These are phyloP conservation scores for Toxotes jaculatrix DNA, from an alignment of 2,113 vertebrate species.

Conservation along the genomic window DNA sequence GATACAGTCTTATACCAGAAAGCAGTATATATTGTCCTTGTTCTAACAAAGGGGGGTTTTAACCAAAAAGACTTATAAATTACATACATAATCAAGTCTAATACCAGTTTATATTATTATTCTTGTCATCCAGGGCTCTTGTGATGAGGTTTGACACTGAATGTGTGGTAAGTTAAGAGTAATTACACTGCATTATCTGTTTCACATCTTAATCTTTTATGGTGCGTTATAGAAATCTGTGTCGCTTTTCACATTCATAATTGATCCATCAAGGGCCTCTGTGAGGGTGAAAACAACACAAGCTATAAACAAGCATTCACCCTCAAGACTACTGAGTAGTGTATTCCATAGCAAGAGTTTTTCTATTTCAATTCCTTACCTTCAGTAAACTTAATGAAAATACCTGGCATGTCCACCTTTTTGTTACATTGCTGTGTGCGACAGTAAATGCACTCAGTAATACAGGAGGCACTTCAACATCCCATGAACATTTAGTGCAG, in stretches of 20 bases:
- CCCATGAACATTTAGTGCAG: neutral
- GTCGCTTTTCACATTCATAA: slow-evolving; percentile 25
- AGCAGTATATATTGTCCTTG: no score
- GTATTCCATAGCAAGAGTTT: neutral
- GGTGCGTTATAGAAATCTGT: slow-evolving; percentile 38
- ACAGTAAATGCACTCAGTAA: neutral
- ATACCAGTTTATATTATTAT: neutral
- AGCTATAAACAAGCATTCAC: slow-evolving; percentile 5
- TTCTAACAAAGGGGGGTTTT: neutral
- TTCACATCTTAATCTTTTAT: slow-evolving; percentile 51
- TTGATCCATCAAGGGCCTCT: neutral
- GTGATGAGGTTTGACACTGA: slow-evolving; percentile 19
- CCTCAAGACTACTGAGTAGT: neutral
- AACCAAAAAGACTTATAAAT: neutral
- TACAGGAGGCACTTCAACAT: neutral
- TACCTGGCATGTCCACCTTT: neutral
- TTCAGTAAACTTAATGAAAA: neutral
- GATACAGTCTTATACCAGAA: neutral
- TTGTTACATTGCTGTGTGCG: neutral
- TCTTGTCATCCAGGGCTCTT: neutral
- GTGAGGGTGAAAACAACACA: neutral
- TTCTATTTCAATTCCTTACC: slow-evolving; percentile 5
- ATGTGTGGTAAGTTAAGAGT: slow-evolving; percentile 22
- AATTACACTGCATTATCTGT: slow-evolving; percentile 45
- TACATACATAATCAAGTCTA: neutral